These are phyloP conservation scores for Troides aeacus DNA, from an alignment of 2,888 invertebrate genomes.

Conservation along the genomic window DNA sequence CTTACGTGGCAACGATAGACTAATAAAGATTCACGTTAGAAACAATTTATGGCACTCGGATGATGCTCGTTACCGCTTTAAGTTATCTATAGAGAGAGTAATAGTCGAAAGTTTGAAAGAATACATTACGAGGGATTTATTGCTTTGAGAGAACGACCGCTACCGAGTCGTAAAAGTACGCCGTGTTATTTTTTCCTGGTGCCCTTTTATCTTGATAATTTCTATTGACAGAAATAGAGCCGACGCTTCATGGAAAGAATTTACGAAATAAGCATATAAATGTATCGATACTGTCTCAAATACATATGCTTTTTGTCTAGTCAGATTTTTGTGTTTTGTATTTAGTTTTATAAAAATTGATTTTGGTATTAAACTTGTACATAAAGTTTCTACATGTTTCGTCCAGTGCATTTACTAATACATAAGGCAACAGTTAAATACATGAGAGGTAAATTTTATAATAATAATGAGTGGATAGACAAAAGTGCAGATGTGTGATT, in stretches of 20 bases:
- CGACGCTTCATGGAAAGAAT: constrained; percentile 1
- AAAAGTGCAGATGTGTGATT: too few species aligned
- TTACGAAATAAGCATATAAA: constrained; percentile 21
- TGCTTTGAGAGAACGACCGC: constrained; percentile 39
- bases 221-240: constrained; percentile 29
- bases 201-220: constrained; percentile 25
- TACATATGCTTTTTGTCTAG: too few species aligned
- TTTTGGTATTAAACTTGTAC: too few species aligned
- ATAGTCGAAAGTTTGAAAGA: constrained; percentile 40
- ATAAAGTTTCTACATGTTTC: too few species aligned
- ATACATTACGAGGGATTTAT: constrained; percentile 45
- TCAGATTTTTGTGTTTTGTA: too few species aligned
- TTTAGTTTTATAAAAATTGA: too few species aligned
- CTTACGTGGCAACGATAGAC: constrained; percentile 36
- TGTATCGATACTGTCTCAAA: too few species aligned
- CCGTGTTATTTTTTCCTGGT: constrained; percentile 25
- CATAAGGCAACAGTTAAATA: too few species aligned
- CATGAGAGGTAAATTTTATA: too few species aligned
- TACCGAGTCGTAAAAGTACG: constrained; percentile 37
- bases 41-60: constrained; percentile 39
- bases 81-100: constrained; percentile 37
- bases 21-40: constrained; percentile 26
- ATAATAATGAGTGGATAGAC: too few species aligned
- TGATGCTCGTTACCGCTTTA: constrained; percentile 35
- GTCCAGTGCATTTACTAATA: too few species aligned